Conservation (phyloP, 23 tunicate species). For the Trididemnum nubilum region DNA sequence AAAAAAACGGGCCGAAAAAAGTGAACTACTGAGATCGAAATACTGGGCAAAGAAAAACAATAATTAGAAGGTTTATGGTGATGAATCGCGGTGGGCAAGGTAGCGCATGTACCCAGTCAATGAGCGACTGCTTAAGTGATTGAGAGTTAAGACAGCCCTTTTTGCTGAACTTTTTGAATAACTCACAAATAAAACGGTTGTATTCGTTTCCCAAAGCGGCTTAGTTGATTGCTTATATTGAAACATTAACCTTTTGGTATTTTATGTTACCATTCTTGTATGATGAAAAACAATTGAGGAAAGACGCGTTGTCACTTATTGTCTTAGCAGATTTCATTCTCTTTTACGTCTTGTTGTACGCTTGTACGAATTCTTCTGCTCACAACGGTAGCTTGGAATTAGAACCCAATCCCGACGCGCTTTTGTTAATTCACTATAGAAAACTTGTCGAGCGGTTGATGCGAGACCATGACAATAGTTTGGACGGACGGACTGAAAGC, state of each 20-base stretch:
- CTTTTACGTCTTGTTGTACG: not conserved
- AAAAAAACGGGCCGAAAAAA: too few relatives aligned
- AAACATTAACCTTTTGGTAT: slow-evolving; percentile 19
- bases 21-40: too few relatives aligned
- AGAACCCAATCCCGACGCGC: not conserved
- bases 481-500: too few relatives aligned
- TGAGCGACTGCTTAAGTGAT: too few relatives aligned
- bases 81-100: too few relatives aligned
- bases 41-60: too few relatives aligned
- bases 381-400: not conserved
- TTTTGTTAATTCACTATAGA: not conserved
- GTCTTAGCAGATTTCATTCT: not conserved
- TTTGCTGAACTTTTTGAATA: not conserved
- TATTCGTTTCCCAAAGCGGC: not conserved
- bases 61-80: too few relatives aligned
- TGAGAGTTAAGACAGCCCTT: too few relatives aligned
- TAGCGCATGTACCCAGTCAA: too few relatives aligned
- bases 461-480: too few relatives aligned
- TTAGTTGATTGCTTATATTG: not conserved
- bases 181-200: not conserved
- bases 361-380: not conserved
- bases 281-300: not conserved
- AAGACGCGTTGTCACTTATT: not conserved
- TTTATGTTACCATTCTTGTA: not conserved
- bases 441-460: not conserved